phyloP scores from a whole-genome alignment of 2,113 vertebrate species.

The Poeciliopsis turrubarensis region DNA sequence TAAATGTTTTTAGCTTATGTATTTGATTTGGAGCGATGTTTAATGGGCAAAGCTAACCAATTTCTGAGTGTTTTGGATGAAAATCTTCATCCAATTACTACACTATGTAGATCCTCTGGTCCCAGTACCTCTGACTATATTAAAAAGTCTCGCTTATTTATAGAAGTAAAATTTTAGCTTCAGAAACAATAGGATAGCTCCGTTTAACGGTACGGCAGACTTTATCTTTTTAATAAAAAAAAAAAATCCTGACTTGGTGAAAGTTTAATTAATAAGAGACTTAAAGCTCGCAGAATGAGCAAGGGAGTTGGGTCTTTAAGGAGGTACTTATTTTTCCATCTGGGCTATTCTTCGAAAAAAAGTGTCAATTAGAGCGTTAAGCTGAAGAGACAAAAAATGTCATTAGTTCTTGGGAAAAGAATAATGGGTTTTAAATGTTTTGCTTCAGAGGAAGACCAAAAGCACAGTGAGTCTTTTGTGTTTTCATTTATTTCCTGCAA shows the following conservation, averaged over 20 bases:
- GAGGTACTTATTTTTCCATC: conserved; percentile 83
- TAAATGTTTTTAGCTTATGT: conserved; percentile 54
- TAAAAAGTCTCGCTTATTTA: conserved; percentile 77
- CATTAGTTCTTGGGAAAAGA: conserved; percentile 84
- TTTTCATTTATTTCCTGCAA: conserved; percentile 72
- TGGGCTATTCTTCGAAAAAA: conserved; percentile 82
- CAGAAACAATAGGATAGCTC: conserved; percentile 74
- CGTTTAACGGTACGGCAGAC: conserved; percentile 74
- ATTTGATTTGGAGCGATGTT: conserved; percentile 57
- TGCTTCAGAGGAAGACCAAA: conserved; percentile 73
- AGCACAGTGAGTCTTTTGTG: conserved; percentile 64
- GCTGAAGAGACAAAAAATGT: conserved; percentile 84
- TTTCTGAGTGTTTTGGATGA: conserved; percentile 61
- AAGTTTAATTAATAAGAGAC: conserved; percentile 86
- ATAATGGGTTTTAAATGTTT: conserved; percentile 84
- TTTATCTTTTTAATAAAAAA: conserved; percentile 84
- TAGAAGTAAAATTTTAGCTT: conserved; percentile 75
- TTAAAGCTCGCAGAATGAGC: conserved; percentile 79
- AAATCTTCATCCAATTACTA: conserved; percentile 72
- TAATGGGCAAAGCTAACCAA: conserved; percentile 73
- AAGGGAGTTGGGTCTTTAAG: conserved; percentile 83
- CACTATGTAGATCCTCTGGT: conserved; percentile 60
- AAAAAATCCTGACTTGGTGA: conserved; percentile 80
- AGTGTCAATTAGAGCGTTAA: conserved; percentile 84
- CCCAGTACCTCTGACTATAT: conserved; percentile 65